phyloP scores from a whole-genome alignment of 2,888 invertebrate genomes.

The Pachydiplax longipennis region DNA sequence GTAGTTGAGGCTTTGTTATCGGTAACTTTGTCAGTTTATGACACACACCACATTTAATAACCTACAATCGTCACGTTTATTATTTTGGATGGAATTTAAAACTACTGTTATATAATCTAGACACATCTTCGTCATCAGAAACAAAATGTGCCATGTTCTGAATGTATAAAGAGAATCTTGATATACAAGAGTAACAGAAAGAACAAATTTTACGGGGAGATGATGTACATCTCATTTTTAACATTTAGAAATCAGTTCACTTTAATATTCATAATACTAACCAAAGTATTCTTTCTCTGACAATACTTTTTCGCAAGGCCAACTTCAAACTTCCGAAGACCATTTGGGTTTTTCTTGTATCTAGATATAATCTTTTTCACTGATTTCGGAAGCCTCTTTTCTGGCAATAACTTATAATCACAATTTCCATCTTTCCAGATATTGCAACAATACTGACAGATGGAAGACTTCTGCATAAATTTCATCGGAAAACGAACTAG shows the following conservation, averaged over 20 bases:
- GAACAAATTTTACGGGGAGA: no score
- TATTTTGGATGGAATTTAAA: no score
- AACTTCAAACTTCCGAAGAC: slow-evolving; percentile 18
- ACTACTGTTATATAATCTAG: no score
- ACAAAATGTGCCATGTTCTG: no score
- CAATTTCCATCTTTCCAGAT: background rate
- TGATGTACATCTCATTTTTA: no score
- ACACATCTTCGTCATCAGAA: no score
- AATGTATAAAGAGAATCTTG: no score
- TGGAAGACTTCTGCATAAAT: background rate
- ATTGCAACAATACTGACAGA: slow-evolving; percentile 18
- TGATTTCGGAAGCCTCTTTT: background rate
- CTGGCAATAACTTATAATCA: background rate
- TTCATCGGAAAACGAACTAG: background rate
- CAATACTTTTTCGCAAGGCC: slow-evolving; percentile 7
- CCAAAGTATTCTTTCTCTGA: slow-evolving; percentile 5
- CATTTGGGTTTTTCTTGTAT: background rate
- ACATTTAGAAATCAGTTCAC: background rate
- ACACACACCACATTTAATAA: slow-evolving; percentile 11
- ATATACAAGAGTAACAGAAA: no score
- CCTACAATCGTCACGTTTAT: no score
- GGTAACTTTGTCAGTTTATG: background rate
- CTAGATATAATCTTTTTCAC: background rate
- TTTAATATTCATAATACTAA: background rate
- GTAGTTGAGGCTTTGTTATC: background rate